A percentile compares a stretch with the other conserved stretches of the same genome.
phyloP scores from a whole-genome alignment of 2,888 invertebrate species.

The Hypsopygia costalis region DNA sequence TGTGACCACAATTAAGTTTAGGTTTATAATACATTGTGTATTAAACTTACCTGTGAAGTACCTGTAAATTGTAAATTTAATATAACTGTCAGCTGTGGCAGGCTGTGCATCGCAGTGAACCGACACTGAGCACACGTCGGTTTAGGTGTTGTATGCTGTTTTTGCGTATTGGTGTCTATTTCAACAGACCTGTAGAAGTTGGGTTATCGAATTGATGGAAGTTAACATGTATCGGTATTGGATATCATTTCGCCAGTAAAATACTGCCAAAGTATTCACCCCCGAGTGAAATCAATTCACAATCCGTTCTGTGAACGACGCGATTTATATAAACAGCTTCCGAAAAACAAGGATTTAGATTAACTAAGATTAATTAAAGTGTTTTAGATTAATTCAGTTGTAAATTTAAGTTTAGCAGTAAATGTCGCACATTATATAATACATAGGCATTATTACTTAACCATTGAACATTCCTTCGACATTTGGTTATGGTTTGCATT shows the following conservation, averaged over 20 bases:
- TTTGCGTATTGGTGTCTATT: conserved; percentile 65
- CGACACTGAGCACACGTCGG: conserved; percentile 44
- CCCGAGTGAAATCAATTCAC: conserved; percentile 68
- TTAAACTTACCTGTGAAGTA: conserved; percentile 76
- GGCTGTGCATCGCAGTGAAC: conserved; percentile 74
- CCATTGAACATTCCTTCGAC: conserved; percentile 79
- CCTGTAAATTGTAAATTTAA: conserved; percentile 78
- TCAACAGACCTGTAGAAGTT: conserved; percentile 48
- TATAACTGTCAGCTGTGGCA: conserved; percentile 54
- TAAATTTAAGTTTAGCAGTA: conserved; percentile 78
- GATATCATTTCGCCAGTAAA: conserved; percentile 62
- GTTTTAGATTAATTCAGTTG: conserved; percentile 74
- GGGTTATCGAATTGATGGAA: conserved; percentile 64
- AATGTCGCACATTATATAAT: conserved; percentile 73
- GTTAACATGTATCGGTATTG: conserved; percentile 44
- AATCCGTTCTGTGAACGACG: conserved; percentile 78
- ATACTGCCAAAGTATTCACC: conserved; percentile 79
- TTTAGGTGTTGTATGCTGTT: conserved; percentile 69
- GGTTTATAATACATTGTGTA: conserved; percentile 66
- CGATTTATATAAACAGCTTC: conserved; percentile 67
- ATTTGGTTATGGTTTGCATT: conserved; percentile 64
- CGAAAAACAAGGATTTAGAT: conserved; percentile 70
- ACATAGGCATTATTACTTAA: conserved; percentile 80
- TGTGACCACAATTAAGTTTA: conserved; percentile 67
- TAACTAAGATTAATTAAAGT: conserved; percentile 68